Base-by-base conservation (phyloP, 2,888 invertebrate species). In the Eulithis testata region DNA sequence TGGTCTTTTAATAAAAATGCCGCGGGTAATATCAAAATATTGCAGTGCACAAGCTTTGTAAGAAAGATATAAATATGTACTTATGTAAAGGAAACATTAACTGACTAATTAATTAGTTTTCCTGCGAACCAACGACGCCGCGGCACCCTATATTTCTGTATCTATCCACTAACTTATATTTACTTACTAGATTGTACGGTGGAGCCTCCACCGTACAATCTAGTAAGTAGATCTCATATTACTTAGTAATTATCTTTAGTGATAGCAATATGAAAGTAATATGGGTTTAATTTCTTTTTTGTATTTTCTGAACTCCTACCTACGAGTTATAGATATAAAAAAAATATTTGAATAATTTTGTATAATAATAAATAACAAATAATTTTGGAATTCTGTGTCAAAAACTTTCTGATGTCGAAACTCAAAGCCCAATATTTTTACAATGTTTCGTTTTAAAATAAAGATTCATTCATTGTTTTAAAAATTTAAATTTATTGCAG, bases 71-170 rank as follows among this genome's bases (percentile, higher is more conserved):
- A 36, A 60, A 52, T n/a, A 5, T 4, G 2, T 36, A 52, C 3
- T 21, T 37, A 14, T 9, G 21, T 47, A 37, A 50, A 31, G 49
- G 50, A 62, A 50, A 50, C 27, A 56, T 55, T 47, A 60, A 44
- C n/a, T 36, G 54, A 9, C 12, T 59, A 59, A 40, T 58, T 58
- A 52, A 53, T 53, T 60, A 14, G 60, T 54, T 53, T 63, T 63
- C 58, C 59, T 59, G 49, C 59, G 50, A 44, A 21, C 14, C 36
- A n/a, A 14, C 14, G 14, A 21, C 21, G 49, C 11, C 44, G 40
- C 21, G 36, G 27, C 53, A 49, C 54, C 21, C 47, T 53, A n/a
- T 44, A 27, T 27, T 43, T 47, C 47, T 37, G 7, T 49, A 44
- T 31, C 31, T 36, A 52, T 52, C 51, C 43, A 54, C 31, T 14